Conservation (phyloP, 2,797 vertebrate genomes). For the Emys orbicularis region DNA sequence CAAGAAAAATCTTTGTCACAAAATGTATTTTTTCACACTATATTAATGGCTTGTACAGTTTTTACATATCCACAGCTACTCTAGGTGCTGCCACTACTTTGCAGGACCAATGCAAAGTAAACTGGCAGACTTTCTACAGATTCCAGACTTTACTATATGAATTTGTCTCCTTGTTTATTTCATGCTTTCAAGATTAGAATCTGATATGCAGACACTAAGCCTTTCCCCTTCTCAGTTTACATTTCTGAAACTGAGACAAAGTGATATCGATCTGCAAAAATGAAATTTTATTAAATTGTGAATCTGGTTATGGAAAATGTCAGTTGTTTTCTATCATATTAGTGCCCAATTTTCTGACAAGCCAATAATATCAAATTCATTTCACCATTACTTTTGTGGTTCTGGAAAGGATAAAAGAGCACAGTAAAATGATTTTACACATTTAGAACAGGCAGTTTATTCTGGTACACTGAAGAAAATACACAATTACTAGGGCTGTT, state of each 20-base stretch:
- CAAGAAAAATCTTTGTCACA: not conserved
- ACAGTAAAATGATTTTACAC: constrained; percentile 15
- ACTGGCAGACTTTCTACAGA: not conserved
- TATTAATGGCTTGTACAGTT: not conserved
- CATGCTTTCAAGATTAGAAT: constrained; percentile 14
- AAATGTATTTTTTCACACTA: not conserved
- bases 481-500: not conserved
- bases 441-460: constrained; percentile 21
- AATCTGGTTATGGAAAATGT: constrained; percentile 61
- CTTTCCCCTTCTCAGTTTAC: constrained; percentile 3
- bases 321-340: constrained; percentile 24
- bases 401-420: constrained; percentile 31
- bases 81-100: not conserved
- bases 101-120: accelerated
- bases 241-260: constrained; percentile 67
- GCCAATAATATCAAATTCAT: constrained; percentile 36
- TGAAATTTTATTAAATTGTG: constrained; percentile 51
- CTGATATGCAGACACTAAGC: not conserved
- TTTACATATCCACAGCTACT: not conserved
- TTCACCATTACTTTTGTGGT: constrained; percentile 51
- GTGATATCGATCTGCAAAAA: constrained; percentile 64
- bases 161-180: constrained; percentile 4
- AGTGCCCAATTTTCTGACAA: constrained; percentile 51
- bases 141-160: not conserved
- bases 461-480: constrained; percentile 29